Evolutionary conservation across 2,113 vertebrate genomes (phyloP).

Genomic region (Dermatemys mawii): DNA sequence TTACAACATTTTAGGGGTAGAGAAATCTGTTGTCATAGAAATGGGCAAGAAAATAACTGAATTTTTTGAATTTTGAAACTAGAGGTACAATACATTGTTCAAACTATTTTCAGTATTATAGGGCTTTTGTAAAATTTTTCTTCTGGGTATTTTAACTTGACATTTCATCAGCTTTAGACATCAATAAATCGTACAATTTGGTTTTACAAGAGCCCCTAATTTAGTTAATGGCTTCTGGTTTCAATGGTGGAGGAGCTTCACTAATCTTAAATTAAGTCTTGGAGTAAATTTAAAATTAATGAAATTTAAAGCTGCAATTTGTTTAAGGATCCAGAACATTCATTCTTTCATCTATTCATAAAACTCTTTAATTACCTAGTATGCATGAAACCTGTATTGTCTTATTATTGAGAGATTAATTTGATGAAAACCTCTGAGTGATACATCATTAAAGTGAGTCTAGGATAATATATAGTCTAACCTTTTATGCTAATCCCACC

Average conservation of each 20-base stretch:
- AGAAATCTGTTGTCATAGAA: conserved; percentile 3
- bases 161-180: conserved; percentile 41
- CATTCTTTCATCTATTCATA: conserved; percentile 71
- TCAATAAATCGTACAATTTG: conserved; percentile 53
- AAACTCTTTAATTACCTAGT: conserved; percentile 66
- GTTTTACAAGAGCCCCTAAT: not conserved
- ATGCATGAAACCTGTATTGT: conserved; percentile 69
- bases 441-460: conserved; percentile 67
- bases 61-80: conserved; percentile 47
- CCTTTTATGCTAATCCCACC: conserved; percentile 64
- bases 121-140: conserved; percentile 1
- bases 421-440: conserved; percentile 64
- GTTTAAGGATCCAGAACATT: conserved; percentile 69
- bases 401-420: conserved; percentile 76
- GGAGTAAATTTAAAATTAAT: conserved; percentile 73
- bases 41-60: not conserved
- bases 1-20: conserved; percentile 29
- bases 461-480: conserved; percentile 61
- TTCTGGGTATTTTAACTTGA: not conserved
- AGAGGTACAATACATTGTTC: conserved; percentile 27
- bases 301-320: conserved; percentile 72
- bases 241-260: conserved; percentile 26
- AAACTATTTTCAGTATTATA: conserved; percentile 25
- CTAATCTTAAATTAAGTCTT: conserved; percentile 68
- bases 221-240: conserved; percentile 57